Conservation (phyloP, 2,113 vertebrate genomes). For the Prunella fulvescens region DNA sequence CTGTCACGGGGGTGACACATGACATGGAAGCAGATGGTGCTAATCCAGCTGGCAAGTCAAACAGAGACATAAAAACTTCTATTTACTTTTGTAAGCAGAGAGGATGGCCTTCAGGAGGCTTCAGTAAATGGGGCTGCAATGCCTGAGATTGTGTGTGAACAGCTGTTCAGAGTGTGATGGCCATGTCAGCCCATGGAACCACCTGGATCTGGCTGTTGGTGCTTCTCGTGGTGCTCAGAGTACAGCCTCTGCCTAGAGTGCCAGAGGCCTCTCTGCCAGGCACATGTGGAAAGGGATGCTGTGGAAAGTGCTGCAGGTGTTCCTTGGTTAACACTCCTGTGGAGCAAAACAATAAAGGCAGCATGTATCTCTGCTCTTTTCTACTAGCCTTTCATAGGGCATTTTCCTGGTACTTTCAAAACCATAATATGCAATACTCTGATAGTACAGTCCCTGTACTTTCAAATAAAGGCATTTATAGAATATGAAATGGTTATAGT, state of each 20-base stretch:
- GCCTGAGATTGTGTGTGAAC: not conserved
- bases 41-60: not conserved
- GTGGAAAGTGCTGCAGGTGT: not conserved
- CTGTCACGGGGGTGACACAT: not conserved
- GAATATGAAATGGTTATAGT: not conserved
- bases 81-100: not conserved
- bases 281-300: not conserved
- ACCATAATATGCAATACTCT: not conserved
- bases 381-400: not conserved
- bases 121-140: not conserved
- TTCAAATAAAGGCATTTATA: not conserved
- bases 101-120: not conserved
- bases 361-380: not conserved
- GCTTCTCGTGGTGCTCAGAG: rapidly evolving
- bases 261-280: rapidly evolving
- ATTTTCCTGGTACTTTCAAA: not conserved
- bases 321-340: not conserved
- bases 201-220: rapidly evolving
- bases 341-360: not conserved
- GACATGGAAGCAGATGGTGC: not conserved
- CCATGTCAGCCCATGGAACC: not conserved
- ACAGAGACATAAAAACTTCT: not conserved
- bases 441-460: not conserved
- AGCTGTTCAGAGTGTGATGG: not conserved
- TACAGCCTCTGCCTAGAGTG: rapidly evolving